These are phyloP conservation scores for Phaenicophaeus curvirostris DNA, from an alignment of 2,797 vertebrate genomes.

Conservation along the genomic window DNA sequence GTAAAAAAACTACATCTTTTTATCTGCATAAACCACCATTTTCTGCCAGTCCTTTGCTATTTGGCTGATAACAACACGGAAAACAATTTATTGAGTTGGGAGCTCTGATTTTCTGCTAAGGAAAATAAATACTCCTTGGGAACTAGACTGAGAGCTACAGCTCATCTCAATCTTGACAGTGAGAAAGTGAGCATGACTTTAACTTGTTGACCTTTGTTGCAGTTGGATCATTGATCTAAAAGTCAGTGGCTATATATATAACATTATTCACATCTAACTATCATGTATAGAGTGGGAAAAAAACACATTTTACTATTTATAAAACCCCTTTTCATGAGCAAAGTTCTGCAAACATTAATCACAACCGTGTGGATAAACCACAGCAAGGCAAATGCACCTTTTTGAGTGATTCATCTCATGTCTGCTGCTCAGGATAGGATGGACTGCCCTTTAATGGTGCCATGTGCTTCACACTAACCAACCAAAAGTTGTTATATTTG, in stretches of 20 bases:
- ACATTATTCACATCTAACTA: constrained; percentile 45
- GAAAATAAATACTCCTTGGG: not conserved
- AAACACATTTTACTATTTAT: constrained; percentile 63
- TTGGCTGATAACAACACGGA: not conserved
- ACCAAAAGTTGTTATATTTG: not conserved
- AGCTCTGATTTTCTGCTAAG: constrained; percentile 27
- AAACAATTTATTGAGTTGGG: constrained; percentile 8
- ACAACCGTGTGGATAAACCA: constrained; percentile 29
- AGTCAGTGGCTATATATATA: constrained; percentile 56
- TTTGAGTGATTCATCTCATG: constrained; percentile 28
- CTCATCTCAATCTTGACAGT: constrained; percentile 44
- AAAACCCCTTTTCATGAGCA: constrained; percentile 36
- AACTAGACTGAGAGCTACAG: constrained; percentile 13
- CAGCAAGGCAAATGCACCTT: not conserved
- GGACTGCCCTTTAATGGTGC: not conserved
- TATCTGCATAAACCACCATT: not conserved
- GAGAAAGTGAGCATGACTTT: constrained; percentile 33
- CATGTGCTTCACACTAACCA: not conserved
- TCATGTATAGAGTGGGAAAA: constrained; percentile 32
- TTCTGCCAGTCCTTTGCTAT: not conserved
- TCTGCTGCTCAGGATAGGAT: not conserved
- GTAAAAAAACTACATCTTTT: not conserved
- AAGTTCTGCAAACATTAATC: constrained; percentile 55
- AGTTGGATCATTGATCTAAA: constrained; percentile 49
- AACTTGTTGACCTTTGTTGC: constrained; percentile 46